Evolutionary conservation across 2,113 vertebrate genomes (phyloP), one percentile per base, ranked within the genome.

Genomic region (Recurvirostra avosetta): DNA sequence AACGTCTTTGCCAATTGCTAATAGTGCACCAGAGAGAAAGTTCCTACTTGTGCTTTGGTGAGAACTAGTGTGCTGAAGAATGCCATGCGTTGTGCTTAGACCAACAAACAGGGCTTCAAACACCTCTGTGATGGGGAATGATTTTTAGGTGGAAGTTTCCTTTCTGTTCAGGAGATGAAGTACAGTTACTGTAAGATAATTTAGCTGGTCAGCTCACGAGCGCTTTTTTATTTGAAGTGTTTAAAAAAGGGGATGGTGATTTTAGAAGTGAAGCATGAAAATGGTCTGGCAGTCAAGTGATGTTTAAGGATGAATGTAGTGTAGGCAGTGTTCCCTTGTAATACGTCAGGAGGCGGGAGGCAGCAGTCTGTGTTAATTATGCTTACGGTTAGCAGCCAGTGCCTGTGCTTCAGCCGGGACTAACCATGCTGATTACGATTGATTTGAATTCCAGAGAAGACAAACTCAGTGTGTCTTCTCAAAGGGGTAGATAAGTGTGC

Each of bases 361-460:
- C 83, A 92, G 76, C 59, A 80, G 23, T 75, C 61, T 84, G 55
- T 91, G 84, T 66, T 92, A 63, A 77, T 94, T 86, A 78, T 15
- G 32, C 63, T 81, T 84, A 59, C 2, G 15, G 65, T 71, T 78
- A 81, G 73, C 87, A 87, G 91, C 79, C 89, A 86, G 43, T 67
- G 71, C 40, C 76, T 70, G 75, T 78, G 59, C 87, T 88, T 91
- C 68, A 94, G 59, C 72, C 1, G 2, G 82, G 91, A 73, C 89
- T 86, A 36, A 19, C 40, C 82, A 78, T 65, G 75, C 95, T 95
- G 79, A 22, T 84, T 20, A 9, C 70, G 89, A 91, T 77, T 30
- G 68, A 95, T 23, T 91, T 47, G 73, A 84, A 91, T 96, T 91
- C 87, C 77, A 95, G 61, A 52, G 76, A 27, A 89, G 47, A n/a